These are phyloP conservation scores for Andrena marginata DNA, from an alignment of 2,888 invertebrate genomes.

Conservation along the genomic window DNA sequence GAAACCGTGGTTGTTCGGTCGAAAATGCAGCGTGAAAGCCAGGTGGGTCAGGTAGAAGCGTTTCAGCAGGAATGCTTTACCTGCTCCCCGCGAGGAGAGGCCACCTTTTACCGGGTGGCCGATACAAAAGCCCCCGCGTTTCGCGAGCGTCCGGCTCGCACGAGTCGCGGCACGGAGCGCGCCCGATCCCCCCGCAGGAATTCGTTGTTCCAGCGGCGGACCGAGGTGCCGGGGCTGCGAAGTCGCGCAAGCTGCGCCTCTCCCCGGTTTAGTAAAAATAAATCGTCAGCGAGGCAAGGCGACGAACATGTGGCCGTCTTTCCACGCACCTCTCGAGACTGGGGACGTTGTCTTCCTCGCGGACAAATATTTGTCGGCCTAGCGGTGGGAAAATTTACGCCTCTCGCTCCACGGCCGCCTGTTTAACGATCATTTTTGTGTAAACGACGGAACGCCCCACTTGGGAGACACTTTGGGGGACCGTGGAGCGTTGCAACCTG, in stretches of 20 bases:
- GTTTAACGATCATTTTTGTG: not conserved
- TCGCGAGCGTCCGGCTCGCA: too few relatives aligned
- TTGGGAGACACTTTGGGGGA: too few relatives aligned
- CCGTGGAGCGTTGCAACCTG: not conserved
- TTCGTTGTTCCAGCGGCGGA: not conserved
- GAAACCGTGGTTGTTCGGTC: slow-evolving; percentile 54
- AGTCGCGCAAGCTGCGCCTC: slow-evolving; percentile 17
- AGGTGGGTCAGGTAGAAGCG: slow-evolving; percentile 80
- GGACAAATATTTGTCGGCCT: slow-evolving; percentile 38
- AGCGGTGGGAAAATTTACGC: slow-evolving; percentile 47
- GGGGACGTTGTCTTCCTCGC: not conserved
- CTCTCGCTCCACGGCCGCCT: not conserved
- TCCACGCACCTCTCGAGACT: slow-evolving; percentile 24
- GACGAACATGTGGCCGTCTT: slow-evolving; percentile 22
- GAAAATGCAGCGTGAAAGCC: slow-evolving; percentile 71
- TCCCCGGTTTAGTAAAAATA: slow-evolving; percentile 51
- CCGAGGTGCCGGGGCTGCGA: not conserved
- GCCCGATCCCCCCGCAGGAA: not conserved
- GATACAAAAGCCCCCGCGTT: slow-evolving; percentile 5
- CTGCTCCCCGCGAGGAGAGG: slow-evolving; percentile 63
- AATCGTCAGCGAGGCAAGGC: slow-evolving; percentile 25
- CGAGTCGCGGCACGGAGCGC: too few relatives aligned
- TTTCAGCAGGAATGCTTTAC: slow-evolving; percentile 74
- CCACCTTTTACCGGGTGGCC: slow-evolving; percentile 63
- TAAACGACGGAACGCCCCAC: not conserved